Evolutionary conservation across 2,797 vertebrate species (phyloP).

Genomic region (Spinibarbus caldwelli): DNA sequence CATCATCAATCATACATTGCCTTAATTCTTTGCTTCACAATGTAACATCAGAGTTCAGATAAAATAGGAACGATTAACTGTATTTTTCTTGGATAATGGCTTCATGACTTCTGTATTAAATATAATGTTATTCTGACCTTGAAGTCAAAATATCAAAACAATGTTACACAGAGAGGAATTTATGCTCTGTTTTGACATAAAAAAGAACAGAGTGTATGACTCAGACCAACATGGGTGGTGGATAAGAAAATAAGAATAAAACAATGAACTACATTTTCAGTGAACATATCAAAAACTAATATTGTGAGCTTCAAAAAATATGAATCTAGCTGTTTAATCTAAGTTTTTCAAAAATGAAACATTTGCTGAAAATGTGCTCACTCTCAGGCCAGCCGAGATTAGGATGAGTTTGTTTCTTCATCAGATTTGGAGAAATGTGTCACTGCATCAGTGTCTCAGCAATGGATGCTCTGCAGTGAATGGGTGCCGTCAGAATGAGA

Average conservation of each 20-base stretch:
- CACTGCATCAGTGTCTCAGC: too few relatives aligned
- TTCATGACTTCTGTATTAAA: neutral
- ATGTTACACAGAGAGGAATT: neutral
- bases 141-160: neutral
- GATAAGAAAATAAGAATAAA: neutral
- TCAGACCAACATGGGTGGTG: neutral
- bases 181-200: neutral
- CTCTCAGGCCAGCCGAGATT: too few relatives aligned
- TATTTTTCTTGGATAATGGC: neutral
- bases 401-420: neutral
- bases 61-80: neutral
- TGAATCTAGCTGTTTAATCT: neutral
- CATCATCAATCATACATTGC: neutral
- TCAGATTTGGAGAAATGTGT: neutral
- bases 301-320: neutral
- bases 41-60: neutral
- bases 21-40: neutral
- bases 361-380: neutral
- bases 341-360: too few relatives aligned
- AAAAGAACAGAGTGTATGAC: too few relatives aligned
- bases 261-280: neutral
- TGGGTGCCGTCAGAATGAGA: neutral
- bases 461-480: neutral
- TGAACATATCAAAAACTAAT: neutral
- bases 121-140: neutral